Evolutionary conservation across 2,797 vertebrate species (phyloP), one percentile per base, ranked within the genome.

Genomic region (Danio aesculapii): DNA sequence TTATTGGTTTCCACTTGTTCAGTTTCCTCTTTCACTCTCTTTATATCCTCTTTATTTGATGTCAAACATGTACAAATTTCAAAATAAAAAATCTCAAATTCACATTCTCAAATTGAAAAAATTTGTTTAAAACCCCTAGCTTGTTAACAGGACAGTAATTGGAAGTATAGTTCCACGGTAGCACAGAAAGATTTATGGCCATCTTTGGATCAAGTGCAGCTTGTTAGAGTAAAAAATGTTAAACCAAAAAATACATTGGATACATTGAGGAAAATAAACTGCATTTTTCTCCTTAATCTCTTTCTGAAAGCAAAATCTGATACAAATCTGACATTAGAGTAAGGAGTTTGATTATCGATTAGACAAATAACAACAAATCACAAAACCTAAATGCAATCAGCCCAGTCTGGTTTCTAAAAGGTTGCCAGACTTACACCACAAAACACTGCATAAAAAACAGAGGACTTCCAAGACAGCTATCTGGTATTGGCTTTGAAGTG

Each of bases 51-150:
- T 93, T 90, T 87, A 92, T 97, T 97, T 97, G 96, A 96, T 96
- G 96, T 98, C 95, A 96, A 80, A 95, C 95, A 95, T 98, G 98
- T 98, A 97, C 98, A 99, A 98, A 96, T 97, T 96, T 75, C 88
- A 94, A 93, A 95, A 95, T 96, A 97, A 30, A 30, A 30, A 30
- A 30, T 30, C 30, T 30, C 30, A 30, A 30, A 30, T 30, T 30
- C 30, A 30, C 30, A 30, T 30, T 30, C 30, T 99, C 97, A 98
- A 98, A 98, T 97, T 96, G 93, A 92, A 92, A 95, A 94, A 96
- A 96, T 96, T 96, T 94, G 95, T 95, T 95, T 92, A 95, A 94
- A 96, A 94, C 94, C 92, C 90, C 90, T 91, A 85, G 87, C 92
- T 91, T 91, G 46, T 74, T 73, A 72, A 74, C 71, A 79, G 50